phyloP scores from a whole-genome alignment of 2,113 vertebrate species.

The Oreochromis tanganicae region DNA sequence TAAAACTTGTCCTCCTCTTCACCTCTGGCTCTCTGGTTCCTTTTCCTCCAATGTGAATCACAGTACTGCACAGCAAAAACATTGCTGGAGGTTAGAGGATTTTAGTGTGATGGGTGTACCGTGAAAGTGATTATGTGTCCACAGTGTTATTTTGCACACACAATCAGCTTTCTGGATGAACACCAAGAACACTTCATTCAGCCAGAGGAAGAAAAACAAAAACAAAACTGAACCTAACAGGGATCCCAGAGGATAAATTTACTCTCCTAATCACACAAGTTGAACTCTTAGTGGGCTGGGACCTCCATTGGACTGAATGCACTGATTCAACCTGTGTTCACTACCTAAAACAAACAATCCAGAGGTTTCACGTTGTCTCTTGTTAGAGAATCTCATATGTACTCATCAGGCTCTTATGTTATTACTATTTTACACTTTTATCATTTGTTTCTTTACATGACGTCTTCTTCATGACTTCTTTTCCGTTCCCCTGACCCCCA shows the following conservation, averaged over 20 bases:
- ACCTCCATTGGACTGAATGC: background rate
- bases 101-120: background rate
- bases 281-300: background rate
- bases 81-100: background rate
- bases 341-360: background rate
- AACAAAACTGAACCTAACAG: background rate
- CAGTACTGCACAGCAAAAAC: background rate
- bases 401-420: background rate
- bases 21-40: background rate
- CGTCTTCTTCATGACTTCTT: background rate
- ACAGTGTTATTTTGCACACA: conserved; percentile 44
- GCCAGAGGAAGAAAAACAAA: background rate
- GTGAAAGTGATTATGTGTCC: background rate
- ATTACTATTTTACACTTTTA: background rate
- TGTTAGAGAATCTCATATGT: background rate
- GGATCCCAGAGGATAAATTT: background rate
- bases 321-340: background rate
- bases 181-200: conserved; percentile 43
- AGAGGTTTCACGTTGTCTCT: background rate
- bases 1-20: background rate
- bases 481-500: background rate
- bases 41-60: background rate
- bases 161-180: conserved; percentile 63
- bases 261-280: background rate
- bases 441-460: background rate